Conservation (phyloP, 2,888 invertebrate genomes). For the Dolichomitus sp. region DNA sequence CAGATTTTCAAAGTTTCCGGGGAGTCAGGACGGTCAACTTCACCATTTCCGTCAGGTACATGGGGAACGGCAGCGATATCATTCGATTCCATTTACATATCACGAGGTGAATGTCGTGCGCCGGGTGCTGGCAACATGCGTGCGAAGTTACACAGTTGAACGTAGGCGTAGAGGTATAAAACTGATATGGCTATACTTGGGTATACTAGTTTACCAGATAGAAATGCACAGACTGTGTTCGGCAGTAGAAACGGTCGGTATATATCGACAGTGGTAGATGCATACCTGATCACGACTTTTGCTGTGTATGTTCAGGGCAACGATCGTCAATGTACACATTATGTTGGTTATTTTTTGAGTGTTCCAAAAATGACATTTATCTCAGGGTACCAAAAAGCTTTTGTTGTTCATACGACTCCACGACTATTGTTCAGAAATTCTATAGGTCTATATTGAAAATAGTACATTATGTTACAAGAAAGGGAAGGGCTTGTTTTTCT, state of each 20-base stretch:
- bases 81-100: slow-evolving; percentile 55
- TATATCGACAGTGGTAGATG: slow-evolving; percentile 1
- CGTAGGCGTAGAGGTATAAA: not conserved
- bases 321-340: not conserved
- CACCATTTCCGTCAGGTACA: not conserved
- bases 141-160: slow-evolving; percentile 14
- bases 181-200: slow-evolving; percentile 13
- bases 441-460: too few relatives aligned
- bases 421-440: too few relatives aligned
- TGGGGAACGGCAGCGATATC: slow-evolving; percentile 23
- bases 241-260: not conserved
- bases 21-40: not conserved
- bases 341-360: too few relatives aligned
- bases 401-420: too few relatives aligned
- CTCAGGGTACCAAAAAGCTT: too few relatives aligned
- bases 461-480: too few relatives aligned
- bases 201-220: slow-evolving; percentile 24
- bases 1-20: not conserved
- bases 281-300: not conserved
- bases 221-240: slow-evolving; percentile 46
- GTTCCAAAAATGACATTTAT: too few relatives aligned
- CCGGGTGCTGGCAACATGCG: slow-evolving; percentile 42
- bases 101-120: slow-evolving; percentile 12
- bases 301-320: not conserved
- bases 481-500: too few relatives aligned